Evolutionary conservation across 1,140 invertebrate genomes (phyloP).

Genomic region (Periplaneta americana): DNA sequence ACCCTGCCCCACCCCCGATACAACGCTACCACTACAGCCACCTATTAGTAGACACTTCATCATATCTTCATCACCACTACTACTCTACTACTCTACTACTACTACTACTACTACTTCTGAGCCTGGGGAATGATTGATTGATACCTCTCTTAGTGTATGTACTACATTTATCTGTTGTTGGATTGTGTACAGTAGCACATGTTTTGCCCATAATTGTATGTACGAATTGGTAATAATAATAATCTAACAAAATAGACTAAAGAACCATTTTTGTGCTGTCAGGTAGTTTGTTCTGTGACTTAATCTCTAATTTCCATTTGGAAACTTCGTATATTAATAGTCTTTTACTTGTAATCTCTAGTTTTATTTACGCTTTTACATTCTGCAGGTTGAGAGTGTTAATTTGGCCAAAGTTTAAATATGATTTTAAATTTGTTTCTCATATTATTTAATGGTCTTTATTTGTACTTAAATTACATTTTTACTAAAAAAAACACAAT

Average conservation of each 20-base stretch:
- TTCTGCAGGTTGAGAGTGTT: too few species aligned
- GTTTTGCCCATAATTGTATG: neutral
- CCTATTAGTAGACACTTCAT: conserved; percentile 1
- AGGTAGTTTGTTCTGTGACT: too few species aligned
- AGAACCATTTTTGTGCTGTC: neutral
- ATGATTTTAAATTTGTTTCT: too few species aligned
- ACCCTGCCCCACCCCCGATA: conserved; percentile 4
- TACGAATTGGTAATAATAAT: neutral
- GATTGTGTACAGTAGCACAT: neutral
- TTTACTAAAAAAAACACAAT: too few species aligned
- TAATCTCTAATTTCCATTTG: too few species aligned
- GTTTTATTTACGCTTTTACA: too few species aligned
- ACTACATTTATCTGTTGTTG: neutral
- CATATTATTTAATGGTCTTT: too few species aligned
- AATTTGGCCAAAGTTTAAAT: too few species aligned
- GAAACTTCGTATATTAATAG: too few species aligned
- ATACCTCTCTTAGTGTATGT: neutral
- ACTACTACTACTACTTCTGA: neutral
- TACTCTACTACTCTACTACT: neutral
- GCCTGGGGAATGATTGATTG: neutral
- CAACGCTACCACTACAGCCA: conserved; percentile 7
- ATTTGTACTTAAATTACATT: too few species aligned
- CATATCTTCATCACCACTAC: conserved; percentile 7
- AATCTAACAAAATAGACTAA: neutral
- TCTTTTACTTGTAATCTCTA: too few species aligned